These are phyloP conservation scores for Ophthalmolycus amberensis DNA, from an alignment of 2,113 vertebrate species.

Conservation along the genomic window DNA sequence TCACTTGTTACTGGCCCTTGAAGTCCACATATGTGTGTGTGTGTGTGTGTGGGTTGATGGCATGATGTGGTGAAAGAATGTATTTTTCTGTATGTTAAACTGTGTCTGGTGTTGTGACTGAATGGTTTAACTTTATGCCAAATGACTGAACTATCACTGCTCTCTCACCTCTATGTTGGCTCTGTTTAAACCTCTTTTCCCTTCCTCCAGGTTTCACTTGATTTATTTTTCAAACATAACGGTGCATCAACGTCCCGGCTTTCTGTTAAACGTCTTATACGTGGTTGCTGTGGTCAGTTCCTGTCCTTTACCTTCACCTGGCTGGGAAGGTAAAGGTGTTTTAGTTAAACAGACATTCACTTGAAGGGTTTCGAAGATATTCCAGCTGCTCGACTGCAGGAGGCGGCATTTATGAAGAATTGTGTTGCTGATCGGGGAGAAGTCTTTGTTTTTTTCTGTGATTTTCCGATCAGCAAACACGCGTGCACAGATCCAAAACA, in stretches of 20 bases:
- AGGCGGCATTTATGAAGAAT: slow-evolving; percentile 61
- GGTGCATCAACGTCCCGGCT: slow-evolving; percentile 46
- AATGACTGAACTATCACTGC: slow-evolving; percentile 67
- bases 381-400: slow-evolving; percentile 37
- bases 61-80: slow-evolving; percentile 16
- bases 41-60: slow-evolving; percentile 7
- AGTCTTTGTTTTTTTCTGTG: background rate
- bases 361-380: slow-evolving; percentile 34
- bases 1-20: slow-evolving; percentile 72
- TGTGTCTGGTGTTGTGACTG: slow-evolving; percentile 59
- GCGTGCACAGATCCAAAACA: slow-evolving; percentile 38
- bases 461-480: slow-evolving; percentile 19
- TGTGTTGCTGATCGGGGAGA: slow-evolving; percentile 29
- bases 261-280: background rate
- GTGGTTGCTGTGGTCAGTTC: background rate
- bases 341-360: slow-evolving; percentile 7
- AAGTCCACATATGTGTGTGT: slow-evolving; percentile 30
- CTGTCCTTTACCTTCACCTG: slow-evolving; percentile 7
- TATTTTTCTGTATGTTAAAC: slow-evolving; percentile 28
- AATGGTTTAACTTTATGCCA: slow-evolving; percentile 69
- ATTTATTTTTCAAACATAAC: background rate
- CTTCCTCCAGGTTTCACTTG: background rate
- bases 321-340: background rate
- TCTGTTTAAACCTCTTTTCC: slow-evolving; percentile 8
- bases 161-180: slow-evolving; percentile 38